Percentiles rank a stretch among this genome's conserved stretches.
Evolutionary conservation across 2,797 vertebrate genomes (phyloP).

Genomic region (Spondyliosoma cantharus): DNA sequence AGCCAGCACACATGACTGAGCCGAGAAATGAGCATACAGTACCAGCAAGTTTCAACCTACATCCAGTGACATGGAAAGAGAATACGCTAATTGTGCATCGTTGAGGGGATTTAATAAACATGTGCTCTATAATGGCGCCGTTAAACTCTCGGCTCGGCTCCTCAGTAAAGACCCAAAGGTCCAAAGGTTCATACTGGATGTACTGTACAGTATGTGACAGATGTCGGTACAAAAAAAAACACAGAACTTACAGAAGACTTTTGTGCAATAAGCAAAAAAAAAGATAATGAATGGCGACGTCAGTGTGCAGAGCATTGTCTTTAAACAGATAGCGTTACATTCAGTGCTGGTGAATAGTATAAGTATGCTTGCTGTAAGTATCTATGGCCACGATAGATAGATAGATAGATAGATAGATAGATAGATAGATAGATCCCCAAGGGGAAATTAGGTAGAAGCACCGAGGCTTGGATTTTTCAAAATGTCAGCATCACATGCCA

Average conservation of each 20-base stretch:
- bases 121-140: conserved; percentile 30
- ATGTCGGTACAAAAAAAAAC: conserved; percentile 15
- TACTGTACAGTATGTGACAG: conserved; percentile 7
- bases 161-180: conserved; percentile 19
- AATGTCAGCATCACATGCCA: background rate
- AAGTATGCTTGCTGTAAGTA: background rate
- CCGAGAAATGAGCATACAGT: conserved; percentile 44
- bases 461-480: no score
- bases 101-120: conserved; percentile 48
- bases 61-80: conserved; percentile 54
- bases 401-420: no score
- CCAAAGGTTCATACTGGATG: conserved; percentile 12
- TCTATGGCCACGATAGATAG: background rate
- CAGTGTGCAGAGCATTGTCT: background rate
- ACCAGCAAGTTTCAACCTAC: conserved; percentile 50
- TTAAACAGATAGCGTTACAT: background rate
- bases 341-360: background rate
- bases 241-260: background rate
- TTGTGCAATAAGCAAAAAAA: background rate
- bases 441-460: no score
- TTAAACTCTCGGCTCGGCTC: conserved; percentile 14
- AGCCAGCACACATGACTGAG: conserved; percentile 34
- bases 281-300: background rate
- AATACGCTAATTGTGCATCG: conserved; percentile 41
- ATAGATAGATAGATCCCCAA: no score